Base-by-base conservation (phyloP, 2,113 vertebrate genomes). In the Laterallus jamaicensis region DNA sequence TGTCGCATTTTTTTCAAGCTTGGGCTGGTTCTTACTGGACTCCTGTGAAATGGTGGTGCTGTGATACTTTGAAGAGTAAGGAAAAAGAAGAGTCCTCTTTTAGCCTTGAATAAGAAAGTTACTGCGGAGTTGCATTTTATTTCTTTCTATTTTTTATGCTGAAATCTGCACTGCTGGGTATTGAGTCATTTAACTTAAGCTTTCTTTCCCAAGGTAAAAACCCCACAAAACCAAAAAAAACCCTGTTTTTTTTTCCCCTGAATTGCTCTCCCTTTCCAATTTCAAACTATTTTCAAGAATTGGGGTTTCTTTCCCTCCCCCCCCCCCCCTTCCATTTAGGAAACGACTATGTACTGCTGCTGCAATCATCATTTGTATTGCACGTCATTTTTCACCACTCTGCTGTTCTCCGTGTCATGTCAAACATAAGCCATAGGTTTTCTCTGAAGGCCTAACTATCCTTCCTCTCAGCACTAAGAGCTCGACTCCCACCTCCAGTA, bases 161-260 rank as follows among this genome's bases (percentile, higher is more conserved):
- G 55, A 88, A 85, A 67, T 50, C 20, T 77, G 31, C 20, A 50
- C 22, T 82, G 25, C 11, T 55, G 8, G 11, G 7, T 82, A 24
- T 40, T 67, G 39, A 89, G 10, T 66, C 2, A 31, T 80, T 91
- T 93, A 24, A 37, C 10, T 40, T 49, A 4, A 82, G 5, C 31
- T n/a, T 77, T 85, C 15, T 90, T 93, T 87, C 29, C 29, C 29
- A 5, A 47, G 25, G 3, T 91, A 56, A 70, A 69, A 52, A 13
- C 6, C 35, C 35, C 35, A 35, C 35, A 14, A 17, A 25, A 44
- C 15, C 42, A 44, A 47, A 18, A 18, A 18, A 47, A 18, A 16
- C 17, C 7, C 44, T 8, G 8, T 2, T 1, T 5, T 31, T 32
- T 52, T 59, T 44, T 19, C 2, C 3, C 4, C 12, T 25, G 20